phyloP scores from a whole-genome alignment of 2,888 invertebrate species.

The Nesidiocoris tenuis region DNA sequence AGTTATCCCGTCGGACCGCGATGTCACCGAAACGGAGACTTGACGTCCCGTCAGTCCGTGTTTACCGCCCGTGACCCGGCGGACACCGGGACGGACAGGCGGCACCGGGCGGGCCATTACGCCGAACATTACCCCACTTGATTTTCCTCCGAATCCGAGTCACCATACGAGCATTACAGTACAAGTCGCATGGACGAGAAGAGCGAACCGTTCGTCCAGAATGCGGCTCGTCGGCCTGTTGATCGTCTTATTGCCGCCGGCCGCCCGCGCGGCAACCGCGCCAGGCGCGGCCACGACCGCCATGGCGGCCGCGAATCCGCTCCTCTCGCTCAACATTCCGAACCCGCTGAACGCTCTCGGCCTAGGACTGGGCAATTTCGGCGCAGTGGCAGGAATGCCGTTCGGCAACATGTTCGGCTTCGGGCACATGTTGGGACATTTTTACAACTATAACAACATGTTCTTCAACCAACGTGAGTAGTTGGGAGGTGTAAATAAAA shows the following conservation, averaged over 20 bases:
- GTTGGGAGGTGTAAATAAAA: no score
- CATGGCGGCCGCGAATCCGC: neutral
- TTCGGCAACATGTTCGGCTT: constrained; percentile 21
- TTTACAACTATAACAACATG: constrained; percentile 3
- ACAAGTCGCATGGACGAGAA: neutral
- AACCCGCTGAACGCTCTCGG: constrained; percentile 20
- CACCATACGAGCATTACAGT: no score
- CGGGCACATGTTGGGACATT: constrained; percentile 7
- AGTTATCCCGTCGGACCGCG: no score
- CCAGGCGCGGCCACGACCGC: constrained; percentile 12
- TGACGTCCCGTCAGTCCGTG: neutral
- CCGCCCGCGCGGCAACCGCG: neutral
- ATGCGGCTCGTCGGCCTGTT: neutral
- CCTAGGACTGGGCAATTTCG: neutral
- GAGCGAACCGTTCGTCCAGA: neutral
- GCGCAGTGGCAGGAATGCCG: neutral
- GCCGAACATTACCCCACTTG: neutral
- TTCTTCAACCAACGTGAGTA: constrained; percentile 31
- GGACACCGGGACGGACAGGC: neutral
- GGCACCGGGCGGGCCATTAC: neutral
- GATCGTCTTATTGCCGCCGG: neutral
- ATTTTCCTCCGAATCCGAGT: neutral
- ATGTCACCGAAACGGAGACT: neutral
- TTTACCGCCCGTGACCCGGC: neutral
- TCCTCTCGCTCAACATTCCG: constrained; percentile 24